Base-by-base conservation (phyloP, 1,140 invertebrate genomes). In the Drosophila nasuta region DNA sequence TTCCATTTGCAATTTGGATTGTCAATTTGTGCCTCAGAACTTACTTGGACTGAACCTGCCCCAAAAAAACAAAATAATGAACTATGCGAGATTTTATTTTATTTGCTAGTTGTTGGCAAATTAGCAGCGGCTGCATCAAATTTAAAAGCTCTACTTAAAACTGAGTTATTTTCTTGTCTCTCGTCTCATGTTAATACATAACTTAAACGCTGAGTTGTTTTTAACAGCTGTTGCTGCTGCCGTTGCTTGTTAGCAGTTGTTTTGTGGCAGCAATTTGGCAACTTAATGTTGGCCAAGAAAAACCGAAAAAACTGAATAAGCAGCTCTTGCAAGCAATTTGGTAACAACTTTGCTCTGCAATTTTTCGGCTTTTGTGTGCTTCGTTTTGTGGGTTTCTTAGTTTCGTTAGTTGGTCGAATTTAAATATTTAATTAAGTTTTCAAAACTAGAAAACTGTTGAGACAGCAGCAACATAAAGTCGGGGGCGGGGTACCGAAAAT, bases 361-460 rank as follows among this genome's bases (percentile, higher is more conserved):
- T 25, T 63, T 38, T 52, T 15, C 15, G 4, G 3, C 8, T 13
- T 13, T 13, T 13, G 13, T 13, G 13, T 13, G 13, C 13, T 5
- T 20, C 30, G 30, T 33, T 38, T 56, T 54, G 63, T 33, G 30
- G 33, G 28, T 65, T 54, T 20, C 4, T 62, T 48, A 68, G 28
- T 15, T 63, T 49, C 3, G 65, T 67, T 74, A 74, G 64, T 71
- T 75, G 73, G 52, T 75, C 73, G 67, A 52, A 75, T 75, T 75
- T 75, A 71, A 75, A 75, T 75, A 75, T 75, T 75, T 75, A 59
- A 75, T 75, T 71, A 75, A 65, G 72, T 63, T 70, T 69, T 63
- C 49, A 62, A 57, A 28, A 25, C 45, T 46, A 54, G 41, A 45
- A 68, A 65, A 72, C 46, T 41, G 45, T 41, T 65, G 4, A 13